These are phyloP conservation scores for Spatula versicolor DNA, from an alignment of 2,797 vertebrate species.

Conservation along the genomic window DNA sequence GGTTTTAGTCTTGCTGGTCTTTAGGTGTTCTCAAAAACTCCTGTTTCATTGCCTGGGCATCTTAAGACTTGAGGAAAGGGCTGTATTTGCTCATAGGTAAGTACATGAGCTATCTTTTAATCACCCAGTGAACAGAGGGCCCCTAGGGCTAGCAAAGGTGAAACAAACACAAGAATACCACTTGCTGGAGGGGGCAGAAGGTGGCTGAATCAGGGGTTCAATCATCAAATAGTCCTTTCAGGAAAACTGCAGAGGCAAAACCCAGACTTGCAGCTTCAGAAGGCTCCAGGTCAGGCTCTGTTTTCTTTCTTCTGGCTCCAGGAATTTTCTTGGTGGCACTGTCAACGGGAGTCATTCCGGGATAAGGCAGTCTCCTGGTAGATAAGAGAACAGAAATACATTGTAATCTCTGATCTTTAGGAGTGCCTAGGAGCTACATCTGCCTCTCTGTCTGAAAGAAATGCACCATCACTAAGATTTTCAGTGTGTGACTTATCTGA, in stretches of 20 bases:
- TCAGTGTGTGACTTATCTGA: background rate
- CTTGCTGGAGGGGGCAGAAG: background rate
- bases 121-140: background rate
- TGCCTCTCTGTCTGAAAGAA: slow-evolving; percentile 1
- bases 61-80: background rate
- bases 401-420: slow-evolving; percentile 1
- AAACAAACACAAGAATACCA: background rate
- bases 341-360: background rate
- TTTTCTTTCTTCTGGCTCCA: background rate
- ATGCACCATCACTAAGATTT: background rate
- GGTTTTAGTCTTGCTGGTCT: background rate
- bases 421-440: background rate
- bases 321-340: background rate
- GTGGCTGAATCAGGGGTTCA: background rate
- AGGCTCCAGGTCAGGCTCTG: background rate
- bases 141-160: background rate
- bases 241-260: background rate
- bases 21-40: background rate
- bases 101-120: background rate
- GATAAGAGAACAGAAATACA: background rate
- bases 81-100: background rate
- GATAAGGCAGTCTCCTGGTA: background rate
- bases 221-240: background rate
- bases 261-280: background rate
- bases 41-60: background rate